These are phyloP conservation scores for Acrocephalus scirpaceus DNA, from an alignment of 2,797 vertebrate species.

Conservation along the genomic window DNA sequence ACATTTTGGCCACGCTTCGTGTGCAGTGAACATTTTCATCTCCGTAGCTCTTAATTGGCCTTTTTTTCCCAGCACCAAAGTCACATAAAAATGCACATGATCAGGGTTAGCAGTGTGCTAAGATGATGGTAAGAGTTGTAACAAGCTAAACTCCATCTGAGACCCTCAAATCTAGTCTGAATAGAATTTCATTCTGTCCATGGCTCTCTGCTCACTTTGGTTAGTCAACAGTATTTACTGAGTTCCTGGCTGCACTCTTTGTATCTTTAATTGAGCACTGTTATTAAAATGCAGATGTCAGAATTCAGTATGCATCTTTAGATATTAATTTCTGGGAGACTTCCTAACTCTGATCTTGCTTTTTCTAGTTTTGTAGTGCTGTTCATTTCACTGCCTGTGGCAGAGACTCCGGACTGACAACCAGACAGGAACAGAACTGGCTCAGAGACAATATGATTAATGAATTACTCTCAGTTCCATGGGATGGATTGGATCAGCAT, in stretches of 20 bases:
- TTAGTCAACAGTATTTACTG: background rate
- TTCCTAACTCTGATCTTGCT: background rate
- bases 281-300: background rate
- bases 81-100: background rate
- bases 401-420: background rate
- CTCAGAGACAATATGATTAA: background rate
- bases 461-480: background rate
- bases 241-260: background rate
- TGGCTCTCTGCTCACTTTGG: background rate
- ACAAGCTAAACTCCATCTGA: background rate
- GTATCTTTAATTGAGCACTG: background rate
- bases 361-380: background rate
- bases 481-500: background rate
- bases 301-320: background rate
- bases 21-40: background rate
- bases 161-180: background rate
- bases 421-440: background rate
- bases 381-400: background rate
- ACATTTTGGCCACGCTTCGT: background rate
- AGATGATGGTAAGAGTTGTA: background rate
- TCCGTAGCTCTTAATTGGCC: background rate
- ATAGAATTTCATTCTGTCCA: background rate
- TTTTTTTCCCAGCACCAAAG: background rate
- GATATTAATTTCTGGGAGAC: background rate
- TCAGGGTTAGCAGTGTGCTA: background rate